Percentiles rank a stretch among this genome's conserved stretches.
phyloP scores from a whole-genome alignment of 2,113 vertebrate genomes.

The Thryonomys swinderianus region DNA sequence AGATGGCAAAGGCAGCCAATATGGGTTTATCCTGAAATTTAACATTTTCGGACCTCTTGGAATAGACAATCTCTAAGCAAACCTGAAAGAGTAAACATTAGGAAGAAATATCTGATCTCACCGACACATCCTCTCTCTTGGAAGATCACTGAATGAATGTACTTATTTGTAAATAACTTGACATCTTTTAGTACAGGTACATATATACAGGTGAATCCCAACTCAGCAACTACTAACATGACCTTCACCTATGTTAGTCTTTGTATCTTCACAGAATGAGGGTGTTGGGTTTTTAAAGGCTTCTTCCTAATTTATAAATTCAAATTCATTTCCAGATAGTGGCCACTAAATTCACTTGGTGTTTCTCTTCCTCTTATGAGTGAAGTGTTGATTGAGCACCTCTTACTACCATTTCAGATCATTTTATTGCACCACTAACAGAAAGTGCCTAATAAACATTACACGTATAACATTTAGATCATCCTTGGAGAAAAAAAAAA shows the following conservation, averaged over 20 bases:
- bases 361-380: background rate
- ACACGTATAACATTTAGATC: background rate
- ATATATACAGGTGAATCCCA: background rate
- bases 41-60: background rate
- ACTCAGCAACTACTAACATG: background rate
- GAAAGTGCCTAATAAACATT: constrained; percentile 8
- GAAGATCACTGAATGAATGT: background rate
- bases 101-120: background rate
- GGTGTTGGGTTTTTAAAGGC: background rate
- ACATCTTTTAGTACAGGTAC: background rate
- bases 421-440: background rate
- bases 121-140: background rate
- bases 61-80: background rate
- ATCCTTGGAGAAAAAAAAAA: constrained; percentile 26
- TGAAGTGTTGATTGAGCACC: background rate
- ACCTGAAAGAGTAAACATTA: background rate
- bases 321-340: background rate
- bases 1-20: background rate
- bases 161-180: background rate
- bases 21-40: background rate
- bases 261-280: background rate
- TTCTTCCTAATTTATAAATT: background rate
- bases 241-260: background rate
- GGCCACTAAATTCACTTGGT: background rate
- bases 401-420: background rate